A percentile compares a stretch with the other conserved stretches of the same genome.
phyloP scores from a whole-genome alignment of 2,113 vertebrate species.

The Scalopus aquaticus region DNA sequence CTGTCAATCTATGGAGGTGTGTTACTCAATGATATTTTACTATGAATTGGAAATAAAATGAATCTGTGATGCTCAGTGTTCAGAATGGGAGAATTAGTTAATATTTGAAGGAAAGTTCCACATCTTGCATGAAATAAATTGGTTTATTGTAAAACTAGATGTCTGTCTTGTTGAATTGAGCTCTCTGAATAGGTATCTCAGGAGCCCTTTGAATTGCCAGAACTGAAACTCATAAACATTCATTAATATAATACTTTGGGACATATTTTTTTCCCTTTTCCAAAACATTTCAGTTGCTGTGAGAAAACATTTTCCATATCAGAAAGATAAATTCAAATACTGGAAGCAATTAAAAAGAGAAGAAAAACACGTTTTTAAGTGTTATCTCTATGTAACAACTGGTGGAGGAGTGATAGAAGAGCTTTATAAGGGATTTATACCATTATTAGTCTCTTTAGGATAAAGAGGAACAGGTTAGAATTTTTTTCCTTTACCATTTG shows the following conservation, averaged over 20 bases:
- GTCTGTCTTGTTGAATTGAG: slow-evolving; percentile 65
- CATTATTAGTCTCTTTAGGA: slow-evolving; percentile 66
- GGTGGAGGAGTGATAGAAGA: slow-evolving; percentile 71
- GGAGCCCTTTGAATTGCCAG: slow-evolving; percentile 75
- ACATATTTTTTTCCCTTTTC: slow-evolving; percentile 80
- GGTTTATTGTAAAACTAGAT: slow-evolving; percentile 78
- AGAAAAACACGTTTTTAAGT: slow-evolving; percentile 79
- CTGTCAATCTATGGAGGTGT: slow-evolving; percentile 69
- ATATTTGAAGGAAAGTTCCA: slow-evolving; percentile 80
- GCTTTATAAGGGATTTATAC: slow-evolving; percentile 59
- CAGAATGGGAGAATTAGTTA: slow-evolving; percentile 82
- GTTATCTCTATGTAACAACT: slow-evolving; percentile 79
- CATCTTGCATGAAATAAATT: slow-evolving; percentile 66
- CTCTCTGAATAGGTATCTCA: slow-evolving; percentile 79
- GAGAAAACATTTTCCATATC: slow-evolving; percentile 82
- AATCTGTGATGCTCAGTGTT: slow-evolving; percentile 74
- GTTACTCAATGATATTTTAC: slow-evolving; percentile 73
- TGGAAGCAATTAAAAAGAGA: slow-evolving; percentile 81
- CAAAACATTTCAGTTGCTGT: slow-evolving; percentile 71
- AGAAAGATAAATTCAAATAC: slow-evolving; percentile 83
- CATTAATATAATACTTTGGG: slow-evolving; percentile 80
- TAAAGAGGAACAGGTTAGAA: neutral
- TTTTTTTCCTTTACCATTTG: slow-evolving; percentile 31
- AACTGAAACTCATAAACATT: slow-evolving; percentile 82
- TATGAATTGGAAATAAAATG: slow-evolving; percentile 81